Evolutionary conservation across 2,113 vertebrate species (phyloP).

Genomic region (Neolamprologus fasciatus): DNA sequence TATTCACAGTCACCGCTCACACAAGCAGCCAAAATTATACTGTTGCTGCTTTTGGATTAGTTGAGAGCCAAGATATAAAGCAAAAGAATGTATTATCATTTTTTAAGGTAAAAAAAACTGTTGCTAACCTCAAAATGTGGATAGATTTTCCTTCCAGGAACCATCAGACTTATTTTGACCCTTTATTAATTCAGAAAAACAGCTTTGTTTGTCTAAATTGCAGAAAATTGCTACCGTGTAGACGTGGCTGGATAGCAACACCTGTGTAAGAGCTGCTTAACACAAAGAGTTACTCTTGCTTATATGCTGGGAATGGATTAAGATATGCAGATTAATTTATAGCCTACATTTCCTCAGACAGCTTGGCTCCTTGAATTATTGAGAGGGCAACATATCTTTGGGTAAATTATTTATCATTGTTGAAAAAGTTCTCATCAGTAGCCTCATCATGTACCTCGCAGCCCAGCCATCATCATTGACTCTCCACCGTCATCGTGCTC

Average conservation of each 20-base stretch:
- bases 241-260: neutral
- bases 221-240: neutral
- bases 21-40: neutral
- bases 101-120: neutral
- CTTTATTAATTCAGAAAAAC: neutral
- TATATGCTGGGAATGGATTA: neutral
- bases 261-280: constrained; percentile 1
- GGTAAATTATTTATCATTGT: constrained; percentile 39
- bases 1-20: neutral
- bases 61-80: neutral
- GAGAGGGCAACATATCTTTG: constrained; percentile 31
- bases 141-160: neutral
- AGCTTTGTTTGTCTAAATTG: neutral
- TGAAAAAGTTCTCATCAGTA: neutral
- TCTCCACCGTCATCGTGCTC: neutral
- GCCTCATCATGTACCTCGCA: neutral
- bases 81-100: neutral
- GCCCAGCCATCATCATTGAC: neutral
- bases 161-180: neutral
- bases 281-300: neutral
- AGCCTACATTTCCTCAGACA: constrained; percentile 24
- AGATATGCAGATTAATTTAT: constrained; percentile 9
- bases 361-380: constrained; percentile 55
- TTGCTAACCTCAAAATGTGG: neutral
- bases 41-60: neutral